Base-by-base conservation (phyloP, 1,140 invertebrate species). In the Ceratina japonica region DNA sequence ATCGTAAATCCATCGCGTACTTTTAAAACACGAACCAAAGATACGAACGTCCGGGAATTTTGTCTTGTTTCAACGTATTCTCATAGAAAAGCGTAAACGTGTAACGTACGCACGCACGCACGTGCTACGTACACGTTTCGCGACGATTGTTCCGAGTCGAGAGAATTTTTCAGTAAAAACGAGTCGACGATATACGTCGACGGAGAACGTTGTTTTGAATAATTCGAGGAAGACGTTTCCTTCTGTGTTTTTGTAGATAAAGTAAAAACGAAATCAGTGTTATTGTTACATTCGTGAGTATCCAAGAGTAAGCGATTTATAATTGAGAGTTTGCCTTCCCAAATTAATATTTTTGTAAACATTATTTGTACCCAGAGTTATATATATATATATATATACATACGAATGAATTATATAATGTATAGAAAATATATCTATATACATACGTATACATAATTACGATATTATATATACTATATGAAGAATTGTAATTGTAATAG, bases 341-440 rank as follows among this genome's bases (percentile, higher is more conserved):
- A 90, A 92, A 92, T 91, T 90, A 84, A 90, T 92, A 92, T 92
- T 92, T 92, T 92, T 92, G 88, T 92, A 92, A 90, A 88, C 81
- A 91, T 91, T 88, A 90, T 89, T 90, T 88, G 86, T 92, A 91
- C 76, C 75, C 88, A 86, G 81, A 74, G 73, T 84, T 86, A 87
- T 79, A 79, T 87, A 79, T 81, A 83, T 82, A 86, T 70, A 78
- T 61, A 74, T 52, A 56, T 37, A 82, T 44, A 83, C 75, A 83
- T 31, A 70, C 56, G 75, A 56, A 59, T 79, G 65, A 52, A 75
- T 73, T 79, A 83, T 77, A 83, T 82, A 77, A 68, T 84, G 73
- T 75, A 84, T 70, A 68, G 44, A 77, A 61, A 65, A 59, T 49
- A 63, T 68, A 82, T 73, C 75, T 61, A 81, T 66, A 82, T 59